Conservation (phyloP, 2,797 vertebrate genomes). For the Hybognathus amarus region DNA sequence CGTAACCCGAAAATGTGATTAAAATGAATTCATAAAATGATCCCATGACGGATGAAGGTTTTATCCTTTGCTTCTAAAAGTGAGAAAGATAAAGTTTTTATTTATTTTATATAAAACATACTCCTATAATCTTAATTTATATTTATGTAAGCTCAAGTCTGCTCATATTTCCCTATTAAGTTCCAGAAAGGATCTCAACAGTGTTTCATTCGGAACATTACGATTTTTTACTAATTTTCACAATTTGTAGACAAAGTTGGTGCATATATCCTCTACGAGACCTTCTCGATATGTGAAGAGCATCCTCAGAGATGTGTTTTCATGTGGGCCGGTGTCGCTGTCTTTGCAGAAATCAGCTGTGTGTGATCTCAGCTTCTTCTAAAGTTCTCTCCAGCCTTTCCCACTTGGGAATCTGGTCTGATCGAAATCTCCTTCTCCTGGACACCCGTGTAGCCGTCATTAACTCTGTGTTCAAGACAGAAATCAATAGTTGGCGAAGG, state of each 20-base stretch:
- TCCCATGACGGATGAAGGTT: no score
- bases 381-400: not conserved
- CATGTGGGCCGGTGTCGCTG: not conserved
- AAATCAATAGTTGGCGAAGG: conserved; percentile 51
- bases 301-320: not conserved
- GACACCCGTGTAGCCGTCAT: conserved; percentile 40
- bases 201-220: no score
- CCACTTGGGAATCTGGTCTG: conserved; percentile 30
- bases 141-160: no score
- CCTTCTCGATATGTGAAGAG: not conserved
- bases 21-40: no score
- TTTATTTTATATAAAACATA: no score
- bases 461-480: conserved; percentile 33
- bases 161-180: no score
- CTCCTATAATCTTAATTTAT: no score
- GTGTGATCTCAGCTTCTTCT: no score
- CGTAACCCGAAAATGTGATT: no score
- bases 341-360: conserved; percentile 1
- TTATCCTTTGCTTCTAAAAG: no score
- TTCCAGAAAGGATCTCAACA: no score
- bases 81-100: no score
- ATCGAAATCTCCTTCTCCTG: conserved; percentile 49
- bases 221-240: not conserved
- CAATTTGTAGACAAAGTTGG: not conserved
- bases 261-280: not conserved